A percentile compares a stretch with the other conserved stretches of the same genome.
Evolutionary conservation across 1,140 invertebrate genomes (phyloP).

Genomic region (Tenebrio molitor): DNA sequence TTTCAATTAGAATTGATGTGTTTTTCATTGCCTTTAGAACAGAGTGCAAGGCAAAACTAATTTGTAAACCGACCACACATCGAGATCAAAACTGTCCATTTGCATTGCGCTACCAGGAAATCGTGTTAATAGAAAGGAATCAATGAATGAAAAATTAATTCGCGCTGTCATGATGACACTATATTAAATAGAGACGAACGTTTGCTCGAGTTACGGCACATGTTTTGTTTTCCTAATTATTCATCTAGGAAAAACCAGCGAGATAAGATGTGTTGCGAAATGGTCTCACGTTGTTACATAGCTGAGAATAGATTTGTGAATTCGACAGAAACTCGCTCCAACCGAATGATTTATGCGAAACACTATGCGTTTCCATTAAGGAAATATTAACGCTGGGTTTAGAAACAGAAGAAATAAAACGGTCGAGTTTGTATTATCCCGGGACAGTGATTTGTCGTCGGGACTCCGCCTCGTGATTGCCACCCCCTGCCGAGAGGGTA

Average conservation of each 20-base stretch:
- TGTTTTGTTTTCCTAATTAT: too few relatives aligned
- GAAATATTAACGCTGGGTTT: constrained; percentile 36
- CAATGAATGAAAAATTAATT: constrained; percentile 15
- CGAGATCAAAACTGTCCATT: neutral
- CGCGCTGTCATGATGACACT: too few relatives aligned
- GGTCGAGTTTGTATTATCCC: constrained; percentile 33
- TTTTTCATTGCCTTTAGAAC: constrained; percentile 13
- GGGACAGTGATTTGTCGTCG: constrained; percentile 42
- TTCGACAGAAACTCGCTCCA: neutral
- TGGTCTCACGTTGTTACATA: too few relatives aligned
- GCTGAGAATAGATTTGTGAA: neutral
- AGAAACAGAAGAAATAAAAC: constrained; percentile 38
- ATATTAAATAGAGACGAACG: too few relatives aligned
- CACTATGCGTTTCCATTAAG: constrained; percentile 9
- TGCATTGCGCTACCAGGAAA: constrained; percentile 23
- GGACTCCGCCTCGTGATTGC: constrained; percentile 47
- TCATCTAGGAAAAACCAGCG: too few relatives aligned
- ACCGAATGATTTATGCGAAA: constrained; percentile 21
- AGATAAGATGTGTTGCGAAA: too few relatives aligned
- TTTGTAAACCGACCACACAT: constrained; percentile 27
- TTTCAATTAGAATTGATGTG: constrained; percentile 33
- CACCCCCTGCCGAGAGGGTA: constrained; percentile 56
- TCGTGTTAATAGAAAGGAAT: constrained; percentile 21
- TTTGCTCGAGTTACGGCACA: too few relatives aligned
- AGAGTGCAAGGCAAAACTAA: constrained; percentile 37